Conservation (phyloP, 1,140 invertebrate genomes). For the Camponotus pennsylvanicus region DNA sequence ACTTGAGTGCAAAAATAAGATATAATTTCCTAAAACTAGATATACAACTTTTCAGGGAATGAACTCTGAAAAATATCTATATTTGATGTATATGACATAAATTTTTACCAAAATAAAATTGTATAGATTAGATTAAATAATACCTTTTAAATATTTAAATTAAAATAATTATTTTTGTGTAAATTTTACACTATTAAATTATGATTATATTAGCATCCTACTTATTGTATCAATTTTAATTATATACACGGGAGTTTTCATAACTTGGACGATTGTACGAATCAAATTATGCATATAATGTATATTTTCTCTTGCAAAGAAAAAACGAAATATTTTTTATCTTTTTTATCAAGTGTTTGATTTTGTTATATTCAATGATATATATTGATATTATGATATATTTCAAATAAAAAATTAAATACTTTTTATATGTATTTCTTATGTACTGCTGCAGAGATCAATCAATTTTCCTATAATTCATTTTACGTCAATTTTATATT, state of each 20-base stretch:
- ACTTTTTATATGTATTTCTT: no score
- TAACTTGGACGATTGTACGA: no score
- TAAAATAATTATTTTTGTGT: background rate
- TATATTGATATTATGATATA: no score
- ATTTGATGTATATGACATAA: background rate
- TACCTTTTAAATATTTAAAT: slow-evolving; percentile 23
- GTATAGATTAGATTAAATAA: background rate
- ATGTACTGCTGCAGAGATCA: no score
- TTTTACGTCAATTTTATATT: no score
- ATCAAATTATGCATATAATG: background rate
- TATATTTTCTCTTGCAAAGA: no score
- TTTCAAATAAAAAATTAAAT: no score
- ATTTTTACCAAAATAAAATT: slow-evolving; percentile 39
- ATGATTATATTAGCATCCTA: background rate
- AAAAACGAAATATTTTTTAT: no score
- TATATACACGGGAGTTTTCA: background rate
- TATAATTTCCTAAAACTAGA: background rate
- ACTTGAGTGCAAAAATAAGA: background rate
- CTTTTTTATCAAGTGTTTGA: no score
- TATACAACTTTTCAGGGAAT: slow-evolving; percentile 14
- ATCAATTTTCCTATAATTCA: no score
- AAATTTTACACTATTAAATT: background rate
- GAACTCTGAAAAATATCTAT: slow-evolving; percentile 19
- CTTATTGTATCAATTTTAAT: background rate
- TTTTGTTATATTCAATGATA: no score